Base-by-base conservation (phyloP, 2,888 invertebrate genomes). In the Gordius sp. region DNA sequence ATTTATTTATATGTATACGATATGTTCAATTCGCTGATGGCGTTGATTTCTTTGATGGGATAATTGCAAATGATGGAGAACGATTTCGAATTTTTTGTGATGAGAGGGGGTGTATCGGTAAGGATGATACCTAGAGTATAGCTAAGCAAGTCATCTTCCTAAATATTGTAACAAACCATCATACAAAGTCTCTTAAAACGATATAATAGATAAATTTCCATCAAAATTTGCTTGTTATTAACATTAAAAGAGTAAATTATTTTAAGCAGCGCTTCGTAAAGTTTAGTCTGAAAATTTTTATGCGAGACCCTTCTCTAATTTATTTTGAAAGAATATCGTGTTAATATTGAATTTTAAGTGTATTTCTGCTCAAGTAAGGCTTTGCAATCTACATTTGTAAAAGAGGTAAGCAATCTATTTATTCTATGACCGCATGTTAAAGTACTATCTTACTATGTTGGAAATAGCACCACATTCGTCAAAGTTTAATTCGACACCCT, bases 51-150 rank as follows among this genome's bases (percentile, higher is more conserved):
- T 8, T 13, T 54, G 4, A 27, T 28, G 4, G 55, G 55, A 54
- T 54, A 54, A 13, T 16, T 28, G 55, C 55, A 54, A 13, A 54
- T 28, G 13, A 54, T 27, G 27, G 55, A n/a, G 55, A 54, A 54
- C 8, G 28, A 27, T 28, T 54, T 25, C 4, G 55, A 54, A 54
- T 27, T 27, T 27, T 54, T 54, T 4, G 55, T 54, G 27, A 54
- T 25, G 2, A 54, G 55, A 8, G 26, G 28, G 2, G 55, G 55
- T 16, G 26, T 54, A 26, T 8, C 23, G 4, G 55, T 27, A 8
- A 54, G 26, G 16, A 54, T 28, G 4, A 54, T 54, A 8, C 55
- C 27, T 8, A 54, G 13, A 13, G 26, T 54, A 20, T 54, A 54
- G 2, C 27, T 8, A 13, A 28, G 8, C 13, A 24, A 26, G 13